phyloP scores from a whole-genome alignment of 2,113 vertebrate species.

The Oxygymnocypris stewartii region DNA sequence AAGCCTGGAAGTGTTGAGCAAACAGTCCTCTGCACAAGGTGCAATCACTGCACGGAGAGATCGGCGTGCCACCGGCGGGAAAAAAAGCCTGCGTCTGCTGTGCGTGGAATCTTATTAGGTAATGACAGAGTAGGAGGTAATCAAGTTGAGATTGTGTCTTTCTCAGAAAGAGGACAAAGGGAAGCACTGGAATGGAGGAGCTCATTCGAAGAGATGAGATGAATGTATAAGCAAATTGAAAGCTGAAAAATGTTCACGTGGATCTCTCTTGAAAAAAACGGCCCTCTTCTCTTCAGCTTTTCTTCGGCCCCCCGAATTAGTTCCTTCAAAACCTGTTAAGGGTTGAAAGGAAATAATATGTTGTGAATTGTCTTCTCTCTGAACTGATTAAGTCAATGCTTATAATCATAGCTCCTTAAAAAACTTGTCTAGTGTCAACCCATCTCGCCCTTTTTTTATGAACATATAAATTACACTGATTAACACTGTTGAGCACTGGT shows the following conservation, averaged over 20 bases:
- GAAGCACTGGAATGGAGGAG: slow-evolving; percentile 62
- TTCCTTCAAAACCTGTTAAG: slow-evolving; percentile 63
- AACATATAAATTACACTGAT: slow-evolving; percentile 72
- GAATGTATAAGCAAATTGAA: slow-evolving; percentile 52
- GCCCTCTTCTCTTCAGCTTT: slow-evolving; percentile 56
- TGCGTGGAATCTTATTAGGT: slow-evolving; percentile 66
- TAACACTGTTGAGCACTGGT: slow-evolving; percentile 69
- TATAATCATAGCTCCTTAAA: slow-evolving; percentile 67
- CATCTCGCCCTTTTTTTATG: slow-evolving; percentile 61
- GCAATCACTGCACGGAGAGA: slow-evolving; percentile 62
- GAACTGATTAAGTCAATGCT: slow-evolving; percentile 65
- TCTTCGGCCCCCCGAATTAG: slow-evolving; percentile 59
- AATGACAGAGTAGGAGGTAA: slow-evolving; percentile 70
- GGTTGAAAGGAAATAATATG: slow-evolving; percentile 65
- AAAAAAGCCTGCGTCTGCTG: slow-evolving; percentile 56
- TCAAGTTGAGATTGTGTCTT: slow-evolving; percentile 70
- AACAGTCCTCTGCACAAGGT: slow-evolving; percentile 68
- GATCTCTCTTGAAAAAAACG: slow-evolving; percentile 37
- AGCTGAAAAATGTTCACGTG: slow-evolving; percentile 45
- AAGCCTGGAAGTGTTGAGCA: slow-evolving; percentile 66
- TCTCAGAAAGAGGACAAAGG: slow-evolving; percentile 65
- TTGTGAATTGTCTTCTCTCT: slow-evolving; percentile 65
- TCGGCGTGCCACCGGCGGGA: slow-evolving; percentile 43
- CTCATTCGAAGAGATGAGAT: slow-evolving; percentile 54
- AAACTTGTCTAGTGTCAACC: slow-evolving; percentile 65